Base-by-base conservation (phyloP, 2,113 vertebrate genomes). In the Leptodactylus fuscus region DNA sequence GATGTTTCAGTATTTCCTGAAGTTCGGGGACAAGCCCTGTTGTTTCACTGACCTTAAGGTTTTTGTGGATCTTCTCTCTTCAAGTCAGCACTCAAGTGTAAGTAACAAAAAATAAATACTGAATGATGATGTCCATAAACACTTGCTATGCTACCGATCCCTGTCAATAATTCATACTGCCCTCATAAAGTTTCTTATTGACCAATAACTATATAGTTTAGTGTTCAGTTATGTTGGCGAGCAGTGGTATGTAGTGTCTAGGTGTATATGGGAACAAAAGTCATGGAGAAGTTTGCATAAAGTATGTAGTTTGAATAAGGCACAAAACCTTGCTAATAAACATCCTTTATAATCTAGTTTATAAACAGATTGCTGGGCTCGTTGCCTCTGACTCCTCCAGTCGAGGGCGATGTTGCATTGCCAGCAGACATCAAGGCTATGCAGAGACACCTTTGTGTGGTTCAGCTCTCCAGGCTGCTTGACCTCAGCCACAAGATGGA, bases 1-100 rank as follows among this genome's bases (percentile, higher is more conserved):
- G 13, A 98, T 99, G 97, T 97, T 96, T 88, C 95, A 99, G 58
- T 99, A 96, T 93, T 99, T 99, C 89, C 94, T 88, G 82, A 97
- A 95, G 91, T 99, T 99, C 88, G 98, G 98, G 82, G 98, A 99
- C 90, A 99, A 99, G 87, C 98, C 98, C 18, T 98, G 98, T 89
- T 99, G 98, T 91, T 97, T 99, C 88, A 97, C 97, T 6, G 98
- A 99, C 93, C 93, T 99, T 34, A 98, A 96, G 87, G 92, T 99
- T 74, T 99, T 97, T 91, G 93, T 97, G 55, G 96, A 99, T 87
- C 97, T 99, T 49, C 92, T 99, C 12, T 82, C 92, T 27, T 86
- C 94, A 5, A 93, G 94, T 74, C 96, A 97, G n/a, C 95, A 95
- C 36, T 91, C 95, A 86, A 96, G 97, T 94, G 98, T 99, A 88